Evolutionary conservation across 2,113 vertebrate species (phyloP), one percentile per base, ranked within the genome.

Genomic region (Holacanthus passer): DNA sequence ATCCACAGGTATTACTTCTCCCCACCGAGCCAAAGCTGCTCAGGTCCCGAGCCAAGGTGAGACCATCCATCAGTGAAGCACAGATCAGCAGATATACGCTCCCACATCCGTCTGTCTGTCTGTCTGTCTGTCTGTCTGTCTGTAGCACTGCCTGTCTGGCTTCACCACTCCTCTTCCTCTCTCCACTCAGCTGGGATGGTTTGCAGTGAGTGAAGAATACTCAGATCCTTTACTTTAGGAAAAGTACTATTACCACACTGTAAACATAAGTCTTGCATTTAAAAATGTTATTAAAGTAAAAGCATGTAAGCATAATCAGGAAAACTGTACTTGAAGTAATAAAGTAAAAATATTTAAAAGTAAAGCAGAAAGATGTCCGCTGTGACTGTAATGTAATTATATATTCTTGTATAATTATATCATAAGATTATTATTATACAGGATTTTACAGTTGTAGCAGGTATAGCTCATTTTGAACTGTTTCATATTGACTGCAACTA

Each of bases 21-120:
- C 58, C 50, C 1, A 39, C 48, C 3, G 5, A 60, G 69, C 73
- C 70, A 47, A 50, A 64, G 81, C 72, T 66, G 66, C 69, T 69
- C 64, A n/a, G 50, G 63, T 58, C 72, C 56, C 0, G 64, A 78
- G 76, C 69, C 84, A 81, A 87, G 86, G 84, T 84, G 90, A 87
- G 56, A 27, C 13, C 77, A 82, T 87, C 76, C 73, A 78, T 85
- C 77, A 86, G 53, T 6, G 5, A 35, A 31, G 37, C 73, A 69
- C 3, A 71, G 70, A 84, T 81, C 56, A 74, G 70, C 62, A 52
- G 70, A 70, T 20, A 60, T 17, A 59, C 35, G 50, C n/a, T 58
- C 52, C 32, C n/a, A 20, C 22, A 2, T 69, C 13, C 17, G 10
- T 45, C 13, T 20, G 47, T 74, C 48, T 20, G 27, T 65, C 37